Percentiles rank a stretch among this genome's conserved stretches.
These are phyloP conservation scores for Tricholaema leucomelas DNA, from an alignment of 2,113 vertebrate species.

Conservation along the genomic window DNA sequence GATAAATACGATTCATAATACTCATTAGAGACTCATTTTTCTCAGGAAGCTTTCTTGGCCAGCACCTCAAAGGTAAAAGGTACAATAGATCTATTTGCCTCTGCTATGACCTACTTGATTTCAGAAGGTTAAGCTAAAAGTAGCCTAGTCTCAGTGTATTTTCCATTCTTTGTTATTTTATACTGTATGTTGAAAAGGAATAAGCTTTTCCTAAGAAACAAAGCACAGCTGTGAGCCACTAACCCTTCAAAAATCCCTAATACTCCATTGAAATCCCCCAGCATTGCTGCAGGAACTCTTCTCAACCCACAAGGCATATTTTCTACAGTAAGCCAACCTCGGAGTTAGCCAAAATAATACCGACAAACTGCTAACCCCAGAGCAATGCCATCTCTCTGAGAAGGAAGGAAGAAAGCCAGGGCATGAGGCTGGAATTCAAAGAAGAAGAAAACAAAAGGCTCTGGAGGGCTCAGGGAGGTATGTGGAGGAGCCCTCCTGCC, in stretches of 20 bases:
- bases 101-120: slow-evolving; percentile 57
- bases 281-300: slow-evolving; percentile 56
- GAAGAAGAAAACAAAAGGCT: slow-evolving; percentile 53
- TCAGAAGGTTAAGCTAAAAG: slow-evolving; percentile 64
- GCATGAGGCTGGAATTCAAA: slow-evolving; percentile 24
- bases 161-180: slow-evolving; percentile 63
- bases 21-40: slow-evolving; percentile 59
- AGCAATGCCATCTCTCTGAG: neutral
- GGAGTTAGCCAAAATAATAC: slow-evolving; percentile 36
- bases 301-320: slow-evolving; percentile 52
- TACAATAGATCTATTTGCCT: slow-evolving; percentile 54
- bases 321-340: slow-evolving; percentile 7
- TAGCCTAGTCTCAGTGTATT: slow-evolving; percentile 46
- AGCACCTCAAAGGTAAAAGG: slow-evolving; percentile 58
- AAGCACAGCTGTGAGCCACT: slow-evolving; percentile 57
- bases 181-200: slow-evolving; percentile 50
- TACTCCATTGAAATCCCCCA: slow-evolving; percentile 43
- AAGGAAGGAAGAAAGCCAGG: neutral
- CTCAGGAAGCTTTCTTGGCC: slow-evolving; percentile 52
- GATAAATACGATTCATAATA: slow-evolving; percentile 59
- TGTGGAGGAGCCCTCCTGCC: slow-evolving; percentile 40
- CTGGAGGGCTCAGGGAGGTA: slow-evolving; percentile 37
- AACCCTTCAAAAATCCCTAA: slow-evolving; percentile 62
- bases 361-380: slow-evolving; percentile 51
- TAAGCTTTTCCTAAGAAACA: slow-evolving; percentile 64